Base-by-base conservation (phyloP, 2,888 invertebrate genomes). In the Ennomos erosarius region DNA sequence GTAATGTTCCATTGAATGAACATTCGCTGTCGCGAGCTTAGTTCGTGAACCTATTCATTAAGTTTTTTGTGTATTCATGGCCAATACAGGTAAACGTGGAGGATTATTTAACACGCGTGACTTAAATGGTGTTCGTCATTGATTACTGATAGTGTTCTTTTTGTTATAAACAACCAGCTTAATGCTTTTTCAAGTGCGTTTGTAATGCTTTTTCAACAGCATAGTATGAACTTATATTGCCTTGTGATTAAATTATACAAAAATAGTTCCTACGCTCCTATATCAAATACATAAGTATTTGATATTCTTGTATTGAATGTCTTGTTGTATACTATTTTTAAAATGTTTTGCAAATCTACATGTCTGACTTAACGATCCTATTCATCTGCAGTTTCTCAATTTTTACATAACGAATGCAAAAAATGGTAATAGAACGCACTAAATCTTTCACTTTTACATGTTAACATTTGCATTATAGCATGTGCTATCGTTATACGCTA, bases 401-500 rank as follows among this genome's bases (percentile, higher is more conserved):
- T 47, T 46, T 58, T 52, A 45, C 47, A 16, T 52, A 47, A 46
- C 52, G 34, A 38, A 36, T 51, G 10, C 13, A 47, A 53, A 48
- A 47, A 64, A 65, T 62, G 55, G 59, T 65, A 62, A 66, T 66
- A 50, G 52, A 55, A 57, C 40, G 34, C 48, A 55, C 40, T 68
- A 62, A 59, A 64, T 68, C 63, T 65, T 53, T 59, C 59, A 59
- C 68, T 62, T 59, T 61, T 60, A 59, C 60, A 56, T 51, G 60
- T 65, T 62, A 67, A 57, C 61, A 63, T 63, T 67, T 62, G 61
- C 61, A 65, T 61, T 48, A 55, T 60, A 37, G 39, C 47, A 42
- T 49, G 10, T 53, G 16, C 46, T 53, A 49, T 58, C 33, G 44
- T 40, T 48, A 58, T 55, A 39, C 26, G 33, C 52, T 56, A 55